Evolutionary conservation across 1,140 invertebrate genomes (phyloP).

Genomic region (Oreohelix idahoensis): DNA sequence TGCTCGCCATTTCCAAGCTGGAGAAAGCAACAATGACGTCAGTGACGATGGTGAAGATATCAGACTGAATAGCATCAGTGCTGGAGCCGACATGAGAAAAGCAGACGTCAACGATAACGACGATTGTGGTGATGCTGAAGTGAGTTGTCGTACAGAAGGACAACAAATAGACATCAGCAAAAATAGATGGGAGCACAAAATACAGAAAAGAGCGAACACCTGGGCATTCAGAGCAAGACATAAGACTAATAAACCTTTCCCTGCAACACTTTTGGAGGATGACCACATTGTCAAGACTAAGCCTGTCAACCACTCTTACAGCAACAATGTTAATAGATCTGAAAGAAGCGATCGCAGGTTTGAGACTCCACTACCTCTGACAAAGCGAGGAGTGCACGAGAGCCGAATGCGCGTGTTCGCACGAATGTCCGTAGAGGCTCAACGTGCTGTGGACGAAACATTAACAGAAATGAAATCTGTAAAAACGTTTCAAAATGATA

Average conservation of each 20-base stretch:
- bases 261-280: too few species aligned
- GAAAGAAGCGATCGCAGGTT: background rate
- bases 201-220: background rate
- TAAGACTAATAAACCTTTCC: background rate
- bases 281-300: background rate
- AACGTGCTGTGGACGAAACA: slow-evolving; percentile 54
- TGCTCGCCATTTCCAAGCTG: background rate
- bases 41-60: background rate
- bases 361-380: background rate
- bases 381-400: background rate
- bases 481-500: background rate
- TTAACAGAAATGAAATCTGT: slow-evolving; percentile 42
- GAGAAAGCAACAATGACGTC: background rate
- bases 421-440: slow-evolving; percentile 58
- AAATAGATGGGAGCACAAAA: background rate
- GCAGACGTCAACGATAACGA: background rate
- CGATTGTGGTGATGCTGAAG: background rate
- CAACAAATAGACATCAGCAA: background rate
- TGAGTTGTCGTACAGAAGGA: background rate
- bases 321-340: background rate
- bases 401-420: slow-evolving; percentile 40
- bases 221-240: background rate
- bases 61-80: background rate
- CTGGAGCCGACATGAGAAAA: background rate
- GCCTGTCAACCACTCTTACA: too few species aligned